A percentile compares a stretch with the other conserved stretches of the same genome.
Conservation (phyloP, 2,888 invertebrate species). For the Perizoma flavofasciatum region DNA sequence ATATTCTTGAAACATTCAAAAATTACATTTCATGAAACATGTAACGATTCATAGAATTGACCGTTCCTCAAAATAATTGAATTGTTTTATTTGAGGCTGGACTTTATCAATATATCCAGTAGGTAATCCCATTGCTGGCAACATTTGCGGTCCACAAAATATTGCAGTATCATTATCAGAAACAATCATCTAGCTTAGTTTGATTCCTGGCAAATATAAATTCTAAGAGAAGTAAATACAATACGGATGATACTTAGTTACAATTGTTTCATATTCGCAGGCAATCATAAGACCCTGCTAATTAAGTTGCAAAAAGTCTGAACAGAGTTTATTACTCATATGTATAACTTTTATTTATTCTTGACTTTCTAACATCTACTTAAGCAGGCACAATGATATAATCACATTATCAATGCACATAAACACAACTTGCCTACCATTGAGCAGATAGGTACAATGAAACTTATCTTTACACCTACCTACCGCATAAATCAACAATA, state of each 20-base stretch:
- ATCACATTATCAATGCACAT: not conserved
- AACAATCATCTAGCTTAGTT: not conserved
- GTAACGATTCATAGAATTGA: no score
- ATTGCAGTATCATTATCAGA: conserved; percentile 5
- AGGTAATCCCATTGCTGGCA: conserved; percentile 36
- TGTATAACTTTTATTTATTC: no score
- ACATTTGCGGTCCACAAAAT: conserved; percentile 36
- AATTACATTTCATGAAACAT: no score
- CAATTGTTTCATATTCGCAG: no score
- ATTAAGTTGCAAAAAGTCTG: no score
- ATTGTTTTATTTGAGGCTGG: not conserved
- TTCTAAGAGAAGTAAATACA: no score
- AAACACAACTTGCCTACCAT: not conserved
- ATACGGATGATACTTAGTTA: no score
- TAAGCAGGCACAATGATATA: not conserved
- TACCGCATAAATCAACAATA: not conserved
- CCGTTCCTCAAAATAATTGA: not conserved
- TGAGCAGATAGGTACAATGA: no score
- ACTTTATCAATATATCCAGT: conserved; percentile 16
- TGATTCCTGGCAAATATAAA: not conserved
- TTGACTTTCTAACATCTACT: not conserved
- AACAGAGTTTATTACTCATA: no score
- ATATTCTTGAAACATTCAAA: no score
- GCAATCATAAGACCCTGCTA: no score
- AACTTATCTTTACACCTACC: not conserved